Evolutionary conservation across 1,140 invertebrate species (phyloP).

Genomic region (Leptopilina clavipes): DNA sequence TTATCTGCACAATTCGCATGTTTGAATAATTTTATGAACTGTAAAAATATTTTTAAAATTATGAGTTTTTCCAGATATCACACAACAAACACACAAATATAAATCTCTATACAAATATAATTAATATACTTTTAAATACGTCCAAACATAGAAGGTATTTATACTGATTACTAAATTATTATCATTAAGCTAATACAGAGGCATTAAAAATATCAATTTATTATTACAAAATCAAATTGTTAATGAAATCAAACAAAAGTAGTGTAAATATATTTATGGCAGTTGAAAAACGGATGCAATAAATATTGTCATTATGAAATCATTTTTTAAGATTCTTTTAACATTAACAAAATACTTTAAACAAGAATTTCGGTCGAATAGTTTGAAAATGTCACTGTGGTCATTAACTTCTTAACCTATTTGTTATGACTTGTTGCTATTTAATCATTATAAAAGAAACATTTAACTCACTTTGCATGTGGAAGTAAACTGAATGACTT

Average conservation of each 20-base stretch:
- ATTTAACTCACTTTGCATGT: slow-evolving; percentile 4
- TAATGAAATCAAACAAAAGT: no score
- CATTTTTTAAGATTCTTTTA: no score
- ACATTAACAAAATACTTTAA: background rate
- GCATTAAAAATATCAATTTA: no score
- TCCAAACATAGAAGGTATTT: background rate
- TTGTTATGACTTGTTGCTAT: slow-evolving; percentile 16
- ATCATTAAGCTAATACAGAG: no score
- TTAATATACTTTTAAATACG: no score
- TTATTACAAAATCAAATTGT: no score
- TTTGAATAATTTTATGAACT: slow-evolving; percentile 43
- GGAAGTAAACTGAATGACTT: background rate
- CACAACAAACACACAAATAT: no score
- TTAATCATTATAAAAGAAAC: background rate
- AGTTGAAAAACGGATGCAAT: no score
- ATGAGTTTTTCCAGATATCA: background rate
- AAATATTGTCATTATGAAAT: no score
- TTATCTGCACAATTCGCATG: slow-evolving; percentile 72
- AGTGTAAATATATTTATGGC: no score
- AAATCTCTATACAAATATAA: no score
- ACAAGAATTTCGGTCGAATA: background rate
- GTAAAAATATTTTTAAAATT: slow-evolving; percentile 26
- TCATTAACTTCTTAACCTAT: slow-evolving; percentile 22
- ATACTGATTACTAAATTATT: background rate
- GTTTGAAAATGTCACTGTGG: slow-evolving; percentile 25